These are phyloP conservation scores for Drosophila carrolli DNA, from an alignment of 1,140 invertebrate species.

Conservation along the genomic window DNA sequence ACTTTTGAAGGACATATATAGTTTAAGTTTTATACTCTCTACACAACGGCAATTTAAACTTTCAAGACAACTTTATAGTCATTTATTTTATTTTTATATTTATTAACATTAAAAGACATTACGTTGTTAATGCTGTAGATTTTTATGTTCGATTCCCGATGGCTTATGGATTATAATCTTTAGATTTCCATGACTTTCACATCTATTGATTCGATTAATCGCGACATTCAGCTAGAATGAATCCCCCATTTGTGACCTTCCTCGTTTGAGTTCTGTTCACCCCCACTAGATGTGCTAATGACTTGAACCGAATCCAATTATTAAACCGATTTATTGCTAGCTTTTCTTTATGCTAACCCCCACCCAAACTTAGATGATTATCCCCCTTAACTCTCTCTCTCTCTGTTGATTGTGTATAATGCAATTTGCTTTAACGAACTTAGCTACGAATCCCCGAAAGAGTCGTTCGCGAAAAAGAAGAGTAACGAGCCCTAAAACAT, in stretches of 20 bases:
- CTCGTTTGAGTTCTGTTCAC: constrained; percentile 15
- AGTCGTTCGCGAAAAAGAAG: constrained; percentile 19
- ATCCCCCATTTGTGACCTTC: constrained; percentile 27
- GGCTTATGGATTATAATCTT: constrained; percentile 2
- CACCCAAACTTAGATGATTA: constrained; percentile 27
- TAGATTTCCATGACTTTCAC: constrained; percentile 2
- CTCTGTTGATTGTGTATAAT: constrained; percentile 71
- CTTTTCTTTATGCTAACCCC: constrained; percentile 39
- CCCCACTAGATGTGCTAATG: constrained; percentile 52
- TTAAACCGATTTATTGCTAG: constrained; percentile 47
- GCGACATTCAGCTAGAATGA: constrained; percentile 23
- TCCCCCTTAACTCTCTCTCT: constrained; percentile 21
- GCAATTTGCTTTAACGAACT: constrained; percentile 74
- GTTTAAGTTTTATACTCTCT: not conserved
- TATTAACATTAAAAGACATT: not conserved
- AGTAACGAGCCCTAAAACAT: constrained; percentile 6
- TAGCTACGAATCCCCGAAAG: constrained; percentile 57
- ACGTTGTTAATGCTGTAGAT: constrained; percentile 14
- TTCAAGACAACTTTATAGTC: not conserved
- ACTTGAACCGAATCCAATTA: constrained; percentile 49
- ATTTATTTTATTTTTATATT: not conserved
- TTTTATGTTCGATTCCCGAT: constrained; percentile 3
- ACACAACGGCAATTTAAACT: not conserved
- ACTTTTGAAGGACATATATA: not conserved
- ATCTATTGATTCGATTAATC: constrained; percentile 5